Evolutionary conservation across 2,888 invertebrate species (phyloP).

Genomic region (Abrostola tripartita): DNA sequence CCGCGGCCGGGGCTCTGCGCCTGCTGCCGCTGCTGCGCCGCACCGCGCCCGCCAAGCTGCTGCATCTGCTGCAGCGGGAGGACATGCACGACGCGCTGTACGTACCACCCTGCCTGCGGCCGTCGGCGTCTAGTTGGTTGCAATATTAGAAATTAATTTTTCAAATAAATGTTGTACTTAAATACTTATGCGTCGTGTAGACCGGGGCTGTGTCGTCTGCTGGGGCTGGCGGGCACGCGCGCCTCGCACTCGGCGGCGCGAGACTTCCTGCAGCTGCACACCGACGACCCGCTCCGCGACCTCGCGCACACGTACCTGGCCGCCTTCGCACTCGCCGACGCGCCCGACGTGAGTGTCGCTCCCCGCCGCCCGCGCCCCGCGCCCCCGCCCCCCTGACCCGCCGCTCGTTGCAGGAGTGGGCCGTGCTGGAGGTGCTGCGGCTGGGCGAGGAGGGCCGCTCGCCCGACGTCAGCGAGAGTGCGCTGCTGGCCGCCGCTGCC

Average conservation of each 20-base stretch:
- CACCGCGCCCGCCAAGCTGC: conserved; percentile 20
- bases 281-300: conserved; percentile 48
- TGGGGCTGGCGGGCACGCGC: conserved; percentile 66
- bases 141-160: too few relatives aligned
- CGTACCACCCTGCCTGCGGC: neutral
- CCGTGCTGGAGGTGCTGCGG: conserved; percentile 56
- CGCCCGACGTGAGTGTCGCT: conserved; percentile 35
- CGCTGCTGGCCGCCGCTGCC: conserved; percentile 18
- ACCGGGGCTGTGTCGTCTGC: conserved; percentile 58
- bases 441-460: conserved; percentile 59
- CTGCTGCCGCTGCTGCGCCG: conserved; percentile 58
- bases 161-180: neutral
- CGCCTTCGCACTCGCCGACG: conserved; percentile 53
- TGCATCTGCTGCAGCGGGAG: conserved; percentile 30
- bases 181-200: conserved; percentile 10
- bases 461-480: conserved; percentile 48
- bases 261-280: conserved; percentile 63
- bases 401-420: conserved; percentile 41
- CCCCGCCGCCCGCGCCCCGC: conserved; percentile 17
- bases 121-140: too few relatives aligned
- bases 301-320: conserved; percentile 58
- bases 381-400: neutral
- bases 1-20: conserved; percentile 37
- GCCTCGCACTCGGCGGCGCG: conserved; percentile 63
- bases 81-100: conserved; percentile 29